A percentile compares a stretch with the other conserved stretches of the same genome.
phyloP scores from a whole-genome alignment of 2,888 invertebrate genomes.

The Cynaeus angustus region DNA sequence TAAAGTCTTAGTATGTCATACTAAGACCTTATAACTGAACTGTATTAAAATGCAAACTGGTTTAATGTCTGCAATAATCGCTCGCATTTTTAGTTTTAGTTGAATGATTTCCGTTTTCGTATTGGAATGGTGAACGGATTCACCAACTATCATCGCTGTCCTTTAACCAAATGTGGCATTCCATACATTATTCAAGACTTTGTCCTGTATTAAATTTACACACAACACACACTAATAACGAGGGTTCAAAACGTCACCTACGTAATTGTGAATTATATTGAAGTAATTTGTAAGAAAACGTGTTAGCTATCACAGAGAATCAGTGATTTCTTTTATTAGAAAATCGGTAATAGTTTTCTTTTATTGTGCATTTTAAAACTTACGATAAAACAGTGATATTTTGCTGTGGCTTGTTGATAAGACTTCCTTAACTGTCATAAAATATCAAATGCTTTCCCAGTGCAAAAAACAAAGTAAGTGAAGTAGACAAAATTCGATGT shows the following conservation, averaged over 20 bases:
- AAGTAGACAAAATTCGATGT: slow-evolving; percentile 49
- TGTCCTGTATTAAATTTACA: neutral
- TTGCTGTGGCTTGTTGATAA: slow-evolving; percentile 20
- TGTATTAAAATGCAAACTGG: too few relatives aligned
- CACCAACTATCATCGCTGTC: too few relatives aligned
- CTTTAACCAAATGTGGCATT: neutral
- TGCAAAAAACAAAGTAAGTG: slow-evolving; percentile 48
- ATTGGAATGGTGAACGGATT: too few relatives aligned
- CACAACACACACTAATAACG: slow-evolving; percentile 1
- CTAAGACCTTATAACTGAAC: too few relatives aligned
- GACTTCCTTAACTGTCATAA: slow-evolving; percentile 43
- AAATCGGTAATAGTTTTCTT: too few relatives aligned
- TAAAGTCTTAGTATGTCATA: too few relatives aligned
- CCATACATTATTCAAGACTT: slow-evolving; percentile 6
- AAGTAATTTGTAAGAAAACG: slow-evolving; percentile 3
- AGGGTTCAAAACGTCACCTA: neutral
- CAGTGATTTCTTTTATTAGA: too few relatives aligned
- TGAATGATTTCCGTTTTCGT: too few relatives aligned
- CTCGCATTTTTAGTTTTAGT: too few relatives aligned
- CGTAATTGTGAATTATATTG: neutral
- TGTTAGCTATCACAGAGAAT: neutral
- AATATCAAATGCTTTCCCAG: slow-evolving; percentile 38
- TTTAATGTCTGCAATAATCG: too few relatives aligned
- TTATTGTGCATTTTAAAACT: neutral
- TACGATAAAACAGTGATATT: neutral